A percentile compares a stretch with the other conserved stretches of the same genome.
Evolutionary conservation across 2,113 vertebrate genomes (phyloP).

Genomic region (Hydropotes inermis): DNA sequence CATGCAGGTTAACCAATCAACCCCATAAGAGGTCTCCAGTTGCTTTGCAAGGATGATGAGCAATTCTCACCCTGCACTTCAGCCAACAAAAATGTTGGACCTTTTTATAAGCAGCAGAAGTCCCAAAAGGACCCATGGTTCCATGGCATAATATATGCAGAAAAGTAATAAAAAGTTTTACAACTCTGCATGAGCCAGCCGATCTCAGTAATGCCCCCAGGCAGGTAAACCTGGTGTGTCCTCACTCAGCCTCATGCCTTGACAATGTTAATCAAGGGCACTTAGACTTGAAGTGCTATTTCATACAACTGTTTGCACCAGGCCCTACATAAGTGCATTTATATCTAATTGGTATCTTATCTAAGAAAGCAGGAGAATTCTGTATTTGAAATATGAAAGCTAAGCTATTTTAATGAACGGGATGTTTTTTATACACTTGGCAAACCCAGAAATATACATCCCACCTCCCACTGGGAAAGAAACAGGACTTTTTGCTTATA

Average conservation of each 20-base stretch:
- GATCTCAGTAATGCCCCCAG: constrained; percentile 17
- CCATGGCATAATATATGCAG: constrained; percentile 52
- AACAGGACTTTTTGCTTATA: neutral
- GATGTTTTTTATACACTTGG: neutral
- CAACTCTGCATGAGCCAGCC: neutral
- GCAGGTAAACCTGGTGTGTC: constrained; percentile 53
- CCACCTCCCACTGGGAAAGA: neutral
- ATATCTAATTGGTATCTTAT: neutral
- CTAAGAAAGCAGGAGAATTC: neutral
- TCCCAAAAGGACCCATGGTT: constrained; percentile 40
- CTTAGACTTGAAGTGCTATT: neutral
- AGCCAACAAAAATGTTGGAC: constrained; percentile 68
- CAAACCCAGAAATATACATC: constrained; percentile 10
- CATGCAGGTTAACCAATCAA: constrained; percentile 23
- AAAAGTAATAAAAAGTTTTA: constrained; percentile 61
- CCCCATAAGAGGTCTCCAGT: constrained; percentile 21
- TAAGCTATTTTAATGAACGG: neutral
- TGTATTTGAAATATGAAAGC: constrained; percentile 5
- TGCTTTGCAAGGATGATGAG: constrained; percentile 45
- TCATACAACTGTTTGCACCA: neutral
- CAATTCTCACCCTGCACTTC: constrained; percentile 57
- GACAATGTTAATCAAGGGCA: neutral
- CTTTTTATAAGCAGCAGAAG: constrained; percentile 60
- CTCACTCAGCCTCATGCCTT: constrained; percentile 38
- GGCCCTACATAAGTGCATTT: neutral